phyloP scores from a whole-genome alignment of 2,113 vertebrate genomes.

The Macrotis lagotis region DNA sequence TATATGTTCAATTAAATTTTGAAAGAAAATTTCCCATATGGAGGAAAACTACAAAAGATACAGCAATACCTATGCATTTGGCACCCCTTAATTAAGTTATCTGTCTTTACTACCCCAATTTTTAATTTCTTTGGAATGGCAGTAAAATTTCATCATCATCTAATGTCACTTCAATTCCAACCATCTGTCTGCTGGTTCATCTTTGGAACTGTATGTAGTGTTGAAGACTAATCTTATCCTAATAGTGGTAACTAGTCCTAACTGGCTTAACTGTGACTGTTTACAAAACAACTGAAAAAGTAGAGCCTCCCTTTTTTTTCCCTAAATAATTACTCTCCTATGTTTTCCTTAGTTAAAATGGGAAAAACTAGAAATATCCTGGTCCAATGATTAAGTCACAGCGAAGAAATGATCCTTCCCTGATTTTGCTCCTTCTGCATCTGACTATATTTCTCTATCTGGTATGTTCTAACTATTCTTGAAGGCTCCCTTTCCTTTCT shows the following conservation, averaged over 20 bases:
- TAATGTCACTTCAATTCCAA: not conserved
- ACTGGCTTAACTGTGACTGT: not conserved
- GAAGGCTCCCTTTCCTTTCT: not conserved
- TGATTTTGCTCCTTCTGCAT: not conserved
- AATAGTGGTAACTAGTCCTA: not conserved
- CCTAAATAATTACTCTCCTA: not conserved
- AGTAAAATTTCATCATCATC: not conserved
- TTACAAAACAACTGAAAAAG: not conserved
- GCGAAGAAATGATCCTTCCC: not conserved
- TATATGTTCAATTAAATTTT: not conserved
- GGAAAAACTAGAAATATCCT: not conserved
- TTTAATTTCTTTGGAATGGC: not conserved
- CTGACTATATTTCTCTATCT: not conserved
- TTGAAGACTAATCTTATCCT: not conserved
- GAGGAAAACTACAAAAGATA: not conserved
- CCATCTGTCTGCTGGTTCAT: not conserved
- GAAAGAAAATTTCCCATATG: not conserved
- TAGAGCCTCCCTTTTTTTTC: not conserved
- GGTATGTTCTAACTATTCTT: not conserved
- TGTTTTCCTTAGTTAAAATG: not conserved
- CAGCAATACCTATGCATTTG: not conserved
- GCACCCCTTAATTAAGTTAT: not conserved
- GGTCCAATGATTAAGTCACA: not conserved
- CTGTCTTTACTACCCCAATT: not conserved
- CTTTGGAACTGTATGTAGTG: not conserved